These are phyloP conservation scores for Malthinus seriepunctatus DNA, from an alignment of 2,888 invertebrate species.

Conservation along the genomic window DNA sequence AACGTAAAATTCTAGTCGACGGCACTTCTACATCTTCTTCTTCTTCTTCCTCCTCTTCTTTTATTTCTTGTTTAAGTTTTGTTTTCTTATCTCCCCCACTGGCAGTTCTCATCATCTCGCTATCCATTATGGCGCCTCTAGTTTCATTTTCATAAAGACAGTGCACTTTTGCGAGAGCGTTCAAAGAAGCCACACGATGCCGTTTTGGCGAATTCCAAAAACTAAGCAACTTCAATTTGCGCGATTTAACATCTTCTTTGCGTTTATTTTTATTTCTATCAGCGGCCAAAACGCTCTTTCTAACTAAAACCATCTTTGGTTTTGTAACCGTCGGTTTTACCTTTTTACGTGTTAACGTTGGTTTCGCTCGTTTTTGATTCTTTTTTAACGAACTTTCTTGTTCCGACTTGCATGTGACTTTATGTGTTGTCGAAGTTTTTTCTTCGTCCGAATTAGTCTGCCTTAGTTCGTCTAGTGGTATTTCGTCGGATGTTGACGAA, in stretches of 20 bases:
- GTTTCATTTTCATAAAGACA: slow-evolving; percentile 90
- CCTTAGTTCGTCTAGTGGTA: slow-evolving; percentile 32
- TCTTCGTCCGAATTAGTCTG: slow-evolving; percentile 18
- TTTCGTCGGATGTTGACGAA: slow-evolving; percentile 36
- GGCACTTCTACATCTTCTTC: slow-evolving; percentile 36
- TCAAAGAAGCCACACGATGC: slow-evolving; percentile 85
- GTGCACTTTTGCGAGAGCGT: slow-evolving; percentile 88
- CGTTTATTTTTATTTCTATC: slow-evolving; percentile 26
- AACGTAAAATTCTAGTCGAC: slow-evolving; percentile 63
- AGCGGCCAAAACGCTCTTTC: slow-evolving; percentile 16
- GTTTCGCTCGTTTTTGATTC: neutral
- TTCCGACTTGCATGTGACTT: slow-evolving; percentile 9
- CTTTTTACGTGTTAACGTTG: slow-evolving; percentile 20
- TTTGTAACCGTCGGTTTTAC: slow-evolving; percentile 18
- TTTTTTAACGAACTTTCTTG: neutral
- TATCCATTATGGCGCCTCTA: slow-evolving; percentile 65
- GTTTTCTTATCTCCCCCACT: slow-evolving; percentile 37
- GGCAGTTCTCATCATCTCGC: slow-evolving; percentile 46
- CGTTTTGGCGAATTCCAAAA: slow-evolving; percentile 80
- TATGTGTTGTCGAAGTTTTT: slow-evolving; percentile 11
- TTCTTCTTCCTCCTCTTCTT: slow-evolving; percentile 33
- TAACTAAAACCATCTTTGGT: slow-evolving; percentile 22
- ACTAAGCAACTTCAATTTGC: slow-evolving; percentile 64
- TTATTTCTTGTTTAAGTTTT: slow-evolving; percentile 22
- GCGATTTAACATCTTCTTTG: slow-evolving; percentile 40